Evolutionary conservation across 2,888 invertebrate genomes (phyloP), one percentile per base, ranked within the genome.

Genomic region (Cantharis rufa): DNA sequence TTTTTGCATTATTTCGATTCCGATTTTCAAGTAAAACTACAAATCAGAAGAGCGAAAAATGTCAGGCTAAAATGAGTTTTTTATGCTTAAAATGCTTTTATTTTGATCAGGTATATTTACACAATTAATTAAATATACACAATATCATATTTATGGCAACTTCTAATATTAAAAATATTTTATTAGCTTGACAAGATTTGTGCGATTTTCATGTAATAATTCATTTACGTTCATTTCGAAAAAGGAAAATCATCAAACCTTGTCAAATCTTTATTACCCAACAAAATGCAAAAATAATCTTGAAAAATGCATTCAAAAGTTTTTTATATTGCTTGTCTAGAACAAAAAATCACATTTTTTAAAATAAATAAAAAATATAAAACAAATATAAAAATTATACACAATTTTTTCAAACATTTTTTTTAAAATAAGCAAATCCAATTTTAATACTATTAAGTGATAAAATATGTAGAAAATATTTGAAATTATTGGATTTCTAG

Each of bases 61-160:
- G 11, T 7, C 10, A 10, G 13, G 13, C n/a, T 18, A 16, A 63
- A 63, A 63, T 63, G 18, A 11, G 16, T 63, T 73, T 61, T 63
- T 63, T 27, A 74, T 69, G 70, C 69, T 62, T 74, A 61, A 69
- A 69, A 74, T 75, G 70, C 64, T 74, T 71, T 71, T 72, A 72
- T 77, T 73, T 61, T 77, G 72, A 73, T 79, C 75, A 77, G 77
- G 79, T 80, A 80, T 81, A 81, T 81, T 80, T 81, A 81, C 81
- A 81, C 75, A 72, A 72, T 77, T 48, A 80, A 72, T 79, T 74
- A 82, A 81, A 80, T 82, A 82, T 82, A 82, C 81, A 82, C 81
- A 82, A 81, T 82, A 82, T 82, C 81, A 80, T 81, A 78, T 74
- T 77, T 82, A 82, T 82, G 82, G 82, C 82, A 81, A 81, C 81